A percentile compares a stretch with the other conserved stretches of the same genome.
Conservation (phyloP, 2,888 invertebrate genomes). For the Gymnocheta viridis region DNA sequence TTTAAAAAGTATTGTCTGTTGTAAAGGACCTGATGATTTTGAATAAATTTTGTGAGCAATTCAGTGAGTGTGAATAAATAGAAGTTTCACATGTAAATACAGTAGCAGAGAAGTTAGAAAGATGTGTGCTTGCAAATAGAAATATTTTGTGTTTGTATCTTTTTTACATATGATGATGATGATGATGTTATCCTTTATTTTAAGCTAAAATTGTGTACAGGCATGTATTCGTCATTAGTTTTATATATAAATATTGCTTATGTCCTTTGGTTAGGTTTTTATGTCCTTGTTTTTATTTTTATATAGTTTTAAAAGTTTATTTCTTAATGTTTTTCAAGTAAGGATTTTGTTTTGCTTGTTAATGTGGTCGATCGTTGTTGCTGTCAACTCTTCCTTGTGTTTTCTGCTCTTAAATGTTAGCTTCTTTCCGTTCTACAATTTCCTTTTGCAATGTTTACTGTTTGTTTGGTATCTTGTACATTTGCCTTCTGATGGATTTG, state of each 20-base stretch:
- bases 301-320: constrained; percentile 1
- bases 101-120: background rate
- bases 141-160: constrained; percentile 3
- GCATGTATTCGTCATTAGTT: constrained; percentile 6
- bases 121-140: constrained; percentile 12
- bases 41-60: background rate
- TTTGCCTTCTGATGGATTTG: constrained; percentile 63
- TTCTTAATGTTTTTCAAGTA: constrained; percentile 47
- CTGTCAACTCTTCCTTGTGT: background rate
- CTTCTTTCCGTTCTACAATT: background rate
- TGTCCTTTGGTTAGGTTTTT: constrained; percentile 21
- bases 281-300: constrained; percentile 22
- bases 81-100: constrained; percentile 35
- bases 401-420: background rate
- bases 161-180: background rate
- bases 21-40: background rate
- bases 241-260: constrained; percentile 15
- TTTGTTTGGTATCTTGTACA: background rate
- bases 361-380: constrained; percentile 64
- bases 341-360: constrained; percentile 61
- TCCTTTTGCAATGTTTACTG: constrained; percentile 9
- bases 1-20: constrained; percentile 5
- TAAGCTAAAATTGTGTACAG: background rate
- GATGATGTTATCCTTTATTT: constrained; percentile 51
- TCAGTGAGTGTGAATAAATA: background rate